Conservation (phyloP, 2,113 vertebrate genomes). For the Mesoclemmys tuberculata region DNA sequence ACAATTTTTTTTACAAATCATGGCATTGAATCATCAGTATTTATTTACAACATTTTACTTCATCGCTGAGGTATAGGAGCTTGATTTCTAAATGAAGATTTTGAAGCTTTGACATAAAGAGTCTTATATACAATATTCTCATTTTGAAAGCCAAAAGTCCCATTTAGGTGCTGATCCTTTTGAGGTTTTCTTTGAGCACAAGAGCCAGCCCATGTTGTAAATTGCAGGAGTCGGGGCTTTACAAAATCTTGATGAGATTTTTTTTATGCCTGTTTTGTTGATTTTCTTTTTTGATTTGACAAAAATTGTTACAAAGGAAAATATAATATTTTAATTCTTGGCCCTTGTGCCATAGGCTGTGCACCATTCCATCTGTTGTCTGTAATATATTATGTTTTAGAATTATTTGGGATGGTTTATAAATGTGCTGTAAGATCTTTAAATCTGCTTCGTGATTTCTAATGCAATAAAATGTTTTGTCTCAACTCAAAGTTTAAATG, state of each 20-base stretch:
- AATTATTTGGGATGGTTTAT: background rate
- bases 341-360: background rate
- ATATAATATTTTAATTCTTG: background rate
- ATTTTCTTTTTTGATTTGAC: background rate
- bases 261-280: background rate
- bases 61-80: background rate
- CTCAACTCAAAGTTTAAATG: background rate
- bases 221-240: background rate
- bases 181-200: background rate
- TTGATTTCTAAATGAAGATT: background rate
- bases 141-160: background rate
- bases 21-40: fast-evolving
- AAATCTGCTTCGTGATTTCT: background rate
- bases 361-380: background rate
- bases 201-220: background rate
- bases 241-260: background rate
- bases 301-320: background rate
- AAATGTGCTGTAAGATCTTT: background rate
- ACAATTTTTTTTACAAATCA: background rate
- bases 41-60: background rate
- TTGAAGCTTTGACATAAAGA: background rate
- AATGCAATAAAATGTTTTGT: background rate
- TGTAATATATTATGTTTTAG: background rate
- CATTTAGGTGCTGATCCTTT: background rate
- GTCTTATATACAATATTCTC: background rate